phyloP scores from a whole-genome alignment of 2,797 vertebrate species.

The Cuniculus paca region DNA sequence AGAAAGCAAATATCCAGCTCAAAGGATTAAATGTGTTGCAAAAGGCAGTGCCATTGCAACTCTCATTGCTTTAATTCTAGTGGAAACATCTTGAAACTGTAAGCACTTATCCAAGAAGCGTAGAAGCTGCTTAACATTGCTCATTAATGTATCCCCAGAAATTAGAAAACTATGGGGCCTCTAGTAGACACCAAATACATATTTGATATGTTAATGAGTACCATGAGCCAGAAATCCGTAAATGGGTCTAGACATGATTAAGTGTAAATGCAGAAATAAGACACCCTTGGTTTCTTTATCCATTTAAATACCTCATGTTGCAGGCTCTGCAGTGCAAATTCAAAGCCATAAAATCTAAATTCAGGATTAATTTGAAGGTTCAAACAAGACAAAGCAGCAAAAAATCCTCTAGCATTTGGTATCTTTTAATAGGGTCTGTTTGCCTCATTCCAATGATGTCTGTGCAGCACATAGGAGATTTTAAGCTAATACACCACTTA shows the following conservation, averaged over 20 bases:
- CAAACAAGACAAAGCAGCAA: constrained; percentile 45
- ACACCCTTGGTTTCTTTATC: constrained; percentile 46
- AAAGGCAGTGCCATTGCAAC: background rate
- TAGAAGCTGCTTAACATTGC: constrained; percentile 14
- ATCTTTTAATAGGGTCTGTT: constrained; percentile 44
- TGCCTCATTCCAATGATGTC: constrained; percentile 74
- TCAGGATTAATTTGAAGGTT: constrained; percentile 51
- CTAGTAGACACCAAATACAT: background rate
- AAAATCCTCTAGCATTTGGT: constrained; percentile 67
- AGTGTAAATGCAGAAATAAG: constrained; percentile 61
- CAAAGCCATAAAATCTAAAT: constrained; percentile 69
- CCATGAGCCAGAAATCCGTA: constrained; percentile 64
- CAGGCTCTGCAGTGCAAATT: constrained; percentile 64
- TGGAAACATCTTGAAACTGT: constrained; percentile 13
- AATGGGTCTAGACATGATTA: constrained; percentile 58
- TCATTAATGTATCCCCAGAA: constrained; percentile 41
- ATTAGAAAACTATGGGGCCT: constrained; percentile 35
- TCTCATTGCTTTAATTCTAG: background rate
- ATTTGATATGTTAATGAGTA: constrained; percentile 72
- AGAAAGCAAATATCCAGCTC: constrained; percentile 37
- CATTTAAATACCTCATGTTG: constrained; percentile 68
- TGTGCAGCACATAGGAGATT: constrained; percentile 72
- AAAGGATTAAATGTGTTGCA: constrained; percentile 30
- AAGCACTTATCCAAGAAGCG: constrained; percentile 15
- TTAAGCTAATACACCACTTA: constrained; percentile 74